Conservation (phyloP, 2,113 vertebrate species). For the Paramisgurnus dabryanus region DNA sequence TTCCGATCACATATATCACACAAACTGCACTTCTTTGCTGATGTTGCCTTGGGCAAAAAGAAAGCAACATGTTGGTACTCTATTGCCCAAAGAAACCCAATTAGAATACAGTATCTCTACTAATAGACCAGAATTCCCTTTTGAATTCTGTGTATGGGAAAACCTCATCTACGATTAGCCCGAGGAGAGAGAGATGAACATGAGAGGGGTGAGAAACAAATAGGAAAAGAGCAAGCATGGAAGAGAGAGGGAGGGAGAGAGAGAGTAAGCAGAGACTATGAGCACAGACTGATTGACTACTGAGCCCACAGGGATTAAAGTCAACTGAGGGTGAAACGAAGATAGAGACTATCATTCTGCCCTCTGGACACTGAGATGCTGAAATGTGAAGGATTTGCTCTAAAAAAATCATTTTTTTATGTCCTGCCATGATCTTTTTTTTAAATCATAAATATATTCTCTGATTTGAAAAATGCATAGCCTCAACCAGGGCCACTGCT, state of each 20-base stretch:
- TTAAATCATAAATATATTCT: slow-evolving; percentile 17
- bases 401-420: slow-evolving; percentile 25
- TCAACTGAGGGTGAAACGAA: slow-evolving; percentile 27
- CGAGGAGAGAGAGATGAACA: slow-evolving; percentile 62
- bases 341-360: slow-evolving; percentile 22
- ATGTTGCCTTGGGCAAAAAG: slow-evolving; percentile 60
- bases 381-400: slow-evolving; percentile 19
- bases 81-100: slow-evolving; percentile 71
- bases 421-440: slow-evolving; percentile 13
- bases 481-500: not conserved
- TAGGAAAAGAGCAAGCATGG: slow-evolving; percentile 57
- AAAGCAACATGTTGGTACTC: slow-evolving; percentile 66
- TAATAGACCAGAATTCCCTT: slow-evolving; percentile 79
- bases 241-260: slow-evolving; percentile 54
- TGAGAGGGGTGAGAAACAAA: slow-evolving; percentile 55
- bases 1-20: slow-evolving; percentile 35
- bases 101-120: slow-evolving; percentile 69
- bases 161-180: slow-evolving; percentile 78
- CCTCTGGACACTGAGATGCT: slow-evolving; percentile 33
- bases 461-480: not conserved
- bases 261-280: slow-evolving; percentile 13
- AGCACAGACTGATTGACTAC: slow-evolving; percentile 47
- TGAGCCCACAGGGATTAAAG: slow-evolving; percentile 39
- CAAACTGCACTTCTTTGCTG: not conserved
- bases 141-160: slow-evolving; percentile 68